Evolutionary conservation across 2,797 vertebrate genomes (phyloP).

Genomic region (Muscicapa comitata): DNA sequence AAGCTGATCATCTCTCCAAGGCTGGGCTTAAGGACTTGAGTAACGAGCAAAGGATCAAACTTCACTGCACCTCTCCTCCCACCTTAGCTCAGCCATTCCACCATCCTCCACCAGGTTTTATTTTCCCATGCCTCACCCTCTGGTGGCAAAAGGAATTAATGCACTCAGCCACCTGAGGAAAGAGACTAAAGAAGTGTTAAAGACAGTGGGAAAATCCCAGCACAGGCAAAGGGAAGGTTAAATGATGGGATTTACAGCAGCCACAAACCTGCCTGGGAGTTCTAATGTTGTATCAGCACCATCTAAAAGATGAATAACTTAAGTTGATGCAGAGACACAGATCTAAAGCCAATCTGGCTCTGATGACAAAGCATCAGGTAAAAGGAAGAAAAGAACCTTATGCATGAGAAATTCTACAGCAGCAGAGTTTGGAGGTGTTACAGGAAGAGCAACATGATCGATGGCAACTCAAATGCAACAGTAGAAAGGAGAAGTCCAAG

Average conservation of each 20-base stretch:
- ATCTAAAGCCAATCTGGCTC: neutral
- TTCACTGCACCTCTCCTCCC: neutral
- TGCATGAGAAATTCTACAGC: neutral
- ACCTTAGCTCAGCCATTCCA: neutral
- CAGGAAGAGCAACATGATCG: neutral
- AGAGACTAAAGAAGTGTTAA: neutral
- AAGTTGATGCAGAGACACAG: neutral
- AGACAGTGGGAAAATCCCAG: neutral
- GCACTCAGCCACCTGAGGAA: neutral
- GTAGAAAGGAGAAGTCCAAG: neutral
- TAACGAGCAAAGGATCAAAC: neutral
- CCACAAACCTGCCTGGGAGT: neutral
- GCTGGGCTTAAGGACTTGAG: neutral
- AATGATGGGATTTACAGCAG: neutral
- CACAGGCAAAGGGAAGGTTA: neutral
- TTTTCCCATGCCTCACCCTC: fast-evolving
- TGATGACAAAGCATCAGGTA: neutral
- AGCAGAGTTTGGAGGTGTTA: neutral
- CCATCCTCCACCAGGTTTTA: neutral
- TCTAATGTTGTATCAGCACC: neutral
- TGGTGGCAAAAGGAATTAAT: neutral
- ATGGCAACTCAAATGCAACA: neutral
- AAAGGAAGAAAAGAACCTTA: neutral
- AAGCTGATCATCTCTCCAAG: neutral
- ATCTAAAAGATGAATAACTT: neutral